These are phyloP conservation scores for Xenus cinereus DNA, from an alignment of 2,113 vertebrate species.

Conservation along the genomic window DNA sequence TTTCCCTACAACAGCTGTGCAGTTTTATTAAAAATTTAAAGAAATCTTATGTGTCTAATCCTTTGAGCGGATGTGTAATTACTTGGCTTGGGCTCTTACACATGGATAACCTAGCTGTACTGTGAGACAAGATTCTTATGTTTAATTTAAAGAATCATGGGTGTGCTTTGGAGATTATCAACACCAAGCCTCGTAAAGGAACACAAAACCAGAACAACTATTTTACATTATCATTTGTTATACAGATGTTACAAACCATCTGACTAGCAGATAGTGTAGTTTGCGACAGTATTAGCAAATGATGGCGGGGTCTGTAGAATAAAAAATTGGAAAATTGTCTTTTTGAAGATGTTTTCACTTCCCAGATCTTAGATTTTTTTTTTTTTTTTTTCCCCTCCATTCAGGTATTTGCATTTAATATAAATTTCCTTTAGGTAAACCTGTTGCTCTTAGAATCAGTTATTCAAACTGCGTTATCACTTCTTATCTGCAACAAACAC, in stretches of 20 bases:
- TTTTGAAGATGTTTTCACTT: not conserved
- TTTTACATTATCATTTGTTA: slow-evolving; percentile 56
- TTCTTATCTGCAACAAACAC: not conserved
- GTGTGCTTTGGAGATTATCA: slow-evolving; percentile 65
- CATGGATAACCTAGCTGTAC: slow-evolving; percentile 65
- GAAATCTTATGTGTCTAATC: slow-evolving; percentile 74
- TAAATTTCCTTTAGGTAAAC: not conserved
- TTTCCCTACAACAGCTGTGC: slow-evolving; percentile 72
- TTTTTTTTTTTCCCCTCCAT: not conserved
- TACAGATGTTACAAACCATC: slow-evolving; percentile 49
- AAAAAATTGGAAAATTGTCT: not conserved
- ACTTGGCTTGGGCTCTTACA: slow-evolving; percentile 72
- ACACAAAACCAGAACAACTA: slow-evolving; percentile 43
- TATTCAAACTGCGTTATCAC: not conserved
- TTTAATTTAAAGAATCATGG: slow-evolving; percentile 74
- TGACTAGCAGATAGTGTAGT: not conserved
- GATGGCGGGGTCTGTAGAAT: not conserved
- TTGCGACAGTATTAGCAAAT: not conserved
- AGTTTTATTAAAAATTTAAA: slow-evolving; percentile 79
- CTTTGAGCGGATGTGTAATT: slow-evolving; percentile 75
- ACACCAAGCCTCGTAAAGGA: slow-evolving; percentile 55
- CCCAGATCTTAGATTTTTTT: not conserved
- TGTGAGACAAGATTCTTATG: slow-evolving; percentile 68
- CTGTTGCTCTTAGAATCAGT: not conserved
- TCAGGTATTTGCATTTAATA: not conserved